phyloP scores from a whole-genome alignment of 2,888 invertebrate species.

The Troides oblongomaculatus region DNA sequence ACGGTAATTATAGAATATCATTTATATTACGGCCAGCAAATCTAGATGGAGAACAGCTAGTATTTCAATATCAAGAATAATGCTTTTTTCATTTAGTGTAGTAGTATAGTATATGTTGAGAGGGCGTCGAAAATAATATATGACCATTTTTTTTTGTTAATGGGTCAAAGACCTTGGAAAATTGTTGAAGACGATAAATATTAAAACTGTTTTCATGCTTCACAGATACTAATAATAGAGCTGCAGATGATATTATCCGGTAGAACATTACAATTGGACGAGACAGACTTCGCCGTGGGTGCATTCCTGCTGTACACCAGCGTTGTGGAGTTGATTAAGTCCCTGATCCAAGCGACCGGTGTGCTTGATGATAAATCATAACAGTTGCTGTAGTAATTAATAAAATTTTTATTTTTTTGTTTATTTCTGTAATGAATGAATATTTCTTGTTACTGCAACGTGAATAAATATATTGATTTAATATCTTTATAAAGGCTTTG shows the following conservation, averaged over 20 bases:
- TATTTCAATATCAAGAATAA: no score
- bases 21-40: no score
- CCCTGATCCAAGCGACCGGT: slow-evolving; percentile 27
- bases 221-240: slow-evolving; percentile 47
- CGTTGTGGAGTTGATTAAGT: slow-evolving; percentile 45
- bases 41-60: no score
- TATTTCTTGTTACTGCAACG: no score
- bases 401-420: background rate
- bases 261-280: slow-evolving; percentile 40
- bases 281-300: slow-evolving; percentile 45
- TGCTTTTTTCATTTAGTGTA: no score
- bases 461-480: no score
- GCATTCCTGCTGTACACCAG: slow-evolving; percentile 47
- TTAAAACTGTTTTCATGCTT: background rate
- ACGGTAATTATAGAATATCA: no score
- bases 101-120: no score
- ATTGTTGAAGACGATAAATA: background rate
- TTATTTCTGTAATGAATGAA: background rate
- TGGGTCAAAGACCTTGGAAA: background rate
- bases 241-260: slow-evolving; percentile 54
- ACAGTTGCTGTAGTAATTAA: background rate
- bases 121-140: no score
- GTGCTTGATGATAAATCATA: background rate
- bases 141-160: no score
- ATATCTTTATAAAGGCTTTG: no score